phyloP scores from a whole-genome alignment of 2,888 invertebrate species.

The Sarcophaga variegata region DNA sequence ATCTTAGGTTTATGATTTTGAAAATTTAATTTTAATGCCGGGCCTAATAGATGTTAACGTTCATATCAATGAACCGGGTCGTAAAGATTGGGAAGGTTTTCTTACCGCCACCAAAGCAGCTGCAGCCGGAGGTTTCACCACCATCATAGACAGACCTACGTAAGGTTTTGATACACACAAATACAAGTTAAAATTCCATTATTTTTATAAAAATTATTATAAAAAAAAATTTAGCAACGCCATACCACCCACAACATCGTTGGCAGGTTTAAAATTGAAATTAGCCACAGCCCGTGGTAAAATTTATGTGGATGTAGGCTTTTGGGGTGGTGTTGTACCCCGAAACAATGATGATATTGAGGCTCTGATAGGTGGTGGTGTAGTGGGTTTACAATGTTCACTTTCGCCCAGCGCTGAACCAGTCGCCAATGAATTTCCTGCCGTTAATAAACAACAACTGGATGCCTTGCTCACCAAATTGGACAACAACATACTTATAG shows the following conservation, averaged over 20 bases:
- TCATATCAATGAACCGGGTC: conserved; percentile 88
- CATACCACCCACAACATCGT: conserved; percentile 87
- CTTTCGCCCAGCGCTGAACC: conserved; percentile 87
- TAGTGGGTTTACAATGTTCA: conserved; percentile 89
- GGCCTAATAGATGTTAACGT: conserved; percentile 89
- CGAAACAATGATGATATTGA: conserved; percentile 81
- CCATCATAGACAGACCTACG: conserved; percentile 89
- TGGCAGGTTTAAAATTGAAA: conserved; percentile 85
- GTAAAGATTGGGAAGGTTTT: conserved; percentile 88
- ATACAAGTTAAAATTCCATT: too few species aligned
- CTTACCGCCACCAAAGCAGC: conserved; percentile 87
- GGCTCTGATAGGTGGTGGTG: conserved; percentile 85
- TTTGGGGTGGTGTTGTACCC: conserved; percentile 89
- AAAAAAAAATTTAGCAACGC: conserved; percentile 83
- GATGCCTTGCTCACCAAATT: conserved; percentile 84
- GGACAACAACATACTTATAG: conserved; percentile 85
- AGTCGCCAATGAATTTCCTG: conserved; percentile 84
- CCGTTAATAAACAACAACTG: conserved; percentile 84
- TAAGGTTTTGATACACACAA: conserved; percentile 74
- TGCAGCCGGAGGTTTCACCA: conserved; percentile 88
- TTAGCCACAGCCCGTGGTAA: conserved; percentile 84
- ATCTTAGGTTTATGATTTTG: conserved; percentile 82
- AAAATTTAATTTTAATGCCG: conserved; percentile 84
- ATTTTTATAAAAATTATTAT: too few species aligned
- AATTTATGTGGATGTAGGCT: conserved; percentile 87